Percentiles rank a stretch among this genome's conserved stretches.
phyloP scores from a whole-genome alignment of 2,797 vertebrate genomes.

The Tinamus major region DNA sequence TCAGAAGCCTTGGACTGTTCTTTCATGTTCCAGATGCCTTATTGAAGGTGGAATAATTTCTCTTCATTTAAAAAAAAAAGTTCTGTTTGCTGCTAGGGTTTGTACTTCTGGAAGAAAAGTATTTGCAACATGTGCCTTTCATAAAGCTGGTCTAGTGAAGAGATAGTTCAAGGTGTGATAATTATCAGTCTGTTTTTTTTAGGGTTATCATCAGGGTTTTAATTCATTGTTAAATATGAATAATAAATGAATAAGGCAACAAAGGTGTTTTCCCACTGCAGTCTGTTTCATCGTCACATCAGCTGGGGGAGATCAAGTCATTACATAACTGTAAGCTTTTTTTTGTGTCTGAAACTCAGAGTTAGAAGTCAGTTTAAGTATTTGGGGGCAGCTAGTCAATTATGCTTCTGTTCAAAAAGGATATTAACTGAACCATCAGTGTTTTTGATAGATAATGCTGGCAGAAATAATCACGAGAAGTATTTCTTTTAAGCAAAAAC shows the following conservation, averaged over 20 bases:
- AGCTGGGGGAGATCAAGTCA: not conserved
- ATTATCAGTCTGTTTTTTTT: not conserved
- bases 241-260: not conserved
- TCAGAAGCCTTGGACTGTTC: not conserved
- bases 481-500: not conserved
- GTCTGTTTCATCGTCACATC: not conserved
- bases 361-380: not conserved
- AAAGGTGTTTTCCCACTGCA: not conserved
- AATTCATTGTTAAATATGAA: not conserved
- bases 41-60: not conserved
- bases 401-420: not conserved
- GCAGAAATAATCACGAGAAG: not conserved
- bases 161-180: not conserved
- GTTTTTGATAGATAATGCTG: not conserved
- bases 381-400: not conserved
- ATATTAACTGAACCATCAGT: not conserved
- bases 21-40: not conserved
- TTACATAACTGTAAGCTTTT: not conserved
- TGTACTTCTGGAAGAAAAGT: not conserved
- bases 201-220: not conserved
- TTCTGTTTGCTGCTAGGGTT: not conserved
- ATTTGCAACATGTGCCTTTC: not conserved
- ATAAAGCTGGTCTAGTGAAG: not conserved
- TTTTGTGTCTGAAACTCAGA: not conserved
- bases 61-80: conserved; percentile 36